Evolutionary conservation across 1,140 invertebrate species (phyloP).

Genomic region (Cyrtorhinus lividipennis): DNA sequence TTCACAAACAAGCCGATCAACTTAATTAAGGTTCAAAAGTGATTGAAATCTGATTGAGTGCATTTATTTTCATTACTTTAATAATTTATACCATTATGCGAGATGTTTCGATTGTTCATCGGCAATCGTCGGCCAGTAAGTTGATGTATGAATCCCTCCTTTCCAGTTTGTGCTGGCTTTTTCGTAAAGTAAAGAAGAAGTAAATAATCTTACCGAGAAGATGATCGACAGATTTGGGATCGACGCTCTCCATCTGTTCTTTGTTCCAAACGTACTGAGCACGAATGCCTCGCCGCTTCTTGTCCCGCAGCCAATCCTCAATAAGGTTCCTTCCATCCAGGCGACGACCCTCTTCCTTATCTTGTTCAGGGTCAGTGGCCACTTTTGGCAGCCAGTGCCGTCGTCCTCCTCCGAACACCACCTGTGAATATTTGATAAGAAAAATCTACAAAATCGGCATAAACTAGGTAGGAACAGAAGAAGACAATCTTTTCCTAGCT

Average conservation of each 20-base stretch:
- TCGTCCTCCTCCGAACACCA: conserved; percentile 59
- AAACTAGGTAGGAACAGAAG: background rate
- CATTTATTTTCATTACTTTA: too few relatives aligned
- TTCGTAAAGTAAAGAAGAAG: too few relatives aligned
- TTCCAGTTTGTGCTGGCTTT: too few relatives aligned
- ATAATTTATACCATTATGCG: too few relatives aligned
- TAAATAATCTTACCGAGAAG: conserved; percentile 50
- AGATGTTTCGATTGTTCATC: too few relatives aligned
- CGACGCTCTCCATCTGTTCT: conserved; percentile 43
- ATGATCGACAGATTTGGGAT: conserved; percentile 47
- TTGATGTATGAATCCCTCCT: too few relatives aligned
- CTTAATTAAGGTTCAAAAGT: too few relatives aligned
- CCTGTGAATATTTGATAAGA: conserved; percentile 31
- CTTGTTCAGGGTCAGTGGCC: conserved; percentile 35
- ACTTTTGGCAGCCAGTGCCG: conserved; percentile 50
- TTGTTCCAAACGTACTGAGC: conserved; percentile 49
- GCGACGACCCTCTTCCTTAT: conserved; percentile 39
- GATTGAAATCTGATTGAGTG: too few relatives aligned
- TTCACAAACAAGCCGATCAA: too few relatives aligned
- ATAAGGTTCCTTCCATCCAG: conserved; percentile 54
- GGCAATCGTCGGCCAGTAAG: too few relatives aligned
- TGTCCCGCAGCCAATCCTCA: conserved; percentile 50
- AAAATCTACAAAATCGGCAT: too few relatives aligned
- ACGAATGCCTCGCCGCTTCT: conserved; percentile 36
- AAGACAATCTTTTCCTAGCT: too few relatives aligned